Base-by-base conservation (phyloP, 1,140 invertebrate genomes). In the Zaprionus vittiger region DNA sequence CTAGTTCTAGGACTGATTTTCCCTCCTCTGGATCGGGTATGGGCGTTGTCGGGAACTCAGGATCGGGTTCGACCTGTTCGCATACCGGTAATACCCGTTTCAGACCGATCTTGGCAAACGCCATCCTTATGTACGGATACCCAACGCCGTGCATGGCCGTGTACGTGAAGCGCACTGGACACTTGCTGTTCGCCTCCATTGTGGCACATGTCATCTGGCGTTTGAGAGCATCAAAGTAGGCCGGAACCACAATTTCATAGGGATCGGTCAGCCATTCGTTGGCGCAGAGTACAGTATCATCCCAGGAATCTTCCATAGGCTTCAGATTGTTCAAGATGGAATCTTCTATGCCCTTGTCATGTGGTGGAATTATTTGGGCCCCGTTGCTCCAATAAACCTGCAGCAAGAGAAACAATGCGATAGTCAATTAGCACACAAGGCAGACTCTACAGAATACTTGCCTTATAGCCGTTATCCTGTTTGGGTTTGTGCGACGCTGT, bases 401-500 rank as follows among this genome's bases (percentile, higher is more conserved):
- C 1, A 20, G 12, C 5, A 17, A 12, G 20, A 2, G 15, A 28
- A 31, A 56, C 54, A 26, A 56, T n/a, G 14, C n/a, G 17, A 47
- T 17, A 56, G 2, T 9, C 15, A 6, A 56, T 26, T 31, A 31
- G 1, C 31, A 34, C 31, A 34, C 9, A 34, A 34, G 31, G 4
- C 31, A 34, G 3, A 6, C 26, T 12, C 15, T 6, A 6, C 6
- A 28, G 31, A 9, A 38, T 5, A 59, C 12, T 5, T 37, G 57
- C 69, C 94, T 99, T 99, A 92, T 99, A 99, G 4, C 99, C 99
- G 93, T 99, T 99, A 91, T 99, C 98, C 61, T 99, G 96, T 93
- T 99, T 99, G 0, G 99, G 99, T 94, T 99, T 99, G 84, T 99
- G 99, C 0, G 98, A 99, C 0, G 99, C 99, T 14, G 99, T 99